Evolutionary conservation across 2,797 vertebrate genomes (phyloP).

Genomic region (Micropoecilia bifurca): DNA sequence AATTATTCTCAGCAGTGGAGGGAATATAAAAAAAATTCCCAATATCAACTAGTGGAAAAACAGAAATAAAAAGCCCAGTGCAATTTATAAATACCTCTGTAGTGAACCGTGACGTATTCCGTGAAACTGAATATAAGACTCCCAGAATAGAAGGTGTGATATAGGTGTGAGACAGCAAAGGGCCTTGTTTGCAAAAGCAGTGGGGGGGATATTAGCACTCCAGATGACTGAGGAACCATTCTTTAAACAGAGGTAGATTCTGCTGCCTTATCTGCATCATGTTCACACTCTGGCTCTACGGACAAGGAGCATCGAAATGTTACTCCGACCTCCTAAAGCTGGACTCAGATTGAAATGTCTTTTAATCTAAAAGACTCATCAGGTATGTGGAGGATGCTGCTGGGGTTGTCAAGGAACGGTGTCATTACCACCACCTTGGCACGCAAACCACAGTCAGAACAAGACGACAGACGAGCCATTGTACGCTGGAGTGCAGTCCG

Average conservation of each 20-base stretch:
- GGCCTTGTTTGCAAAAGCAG: constrained; percentile 21
- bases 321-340: constrained; percentile 7
- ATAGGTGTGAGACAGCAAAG: constrained; percentile 50
- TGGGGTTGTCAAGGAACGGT: constrained; percentile 26
- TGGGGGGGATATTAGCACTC: constrained; percentile 18
- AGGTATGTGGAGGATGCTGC: constrained; percentile 56
- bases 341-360: constrained; percentile 50
- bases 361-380: constrained; percentile 65
- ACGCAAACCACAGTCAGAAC: constrained; percentile 14
- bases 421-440: constrained; percentile 49
- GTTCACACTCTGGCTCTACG: constrained; percentile 14
- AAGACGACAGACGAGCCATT: constrained; percentile 49
- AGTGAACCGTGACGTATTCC: constrained; percentile 67
- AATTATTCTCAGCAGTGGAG: constrained; percentile 16
- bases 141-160: constrained; percentile 72
- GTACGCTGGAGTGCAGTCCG: constrained; percentile 19
- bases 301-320: constrained; percentile 15
- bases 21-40: constrained; percentile 14
- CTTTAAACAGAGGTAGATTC: constrained; percentile 27
- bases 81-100: constrained; percentile 55
- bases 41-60: constrained; percentile 36
- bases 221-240: constrained; percentile 28
- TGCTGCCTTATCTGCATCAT: constrained; percentile 13
- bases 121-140: constrained; percentile 70
- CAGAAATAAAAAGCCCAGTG: too few relatives aligned